Conservation (phyloP, 2,113 vertebrate species). For the Felis catus region F.catus_Fca126_mat1.0 CM031419.1:201745501-201746000, state of each 20-base stretch:
- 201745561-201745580: not conserved
- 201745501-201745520: not conserved
- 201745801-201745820: not conserved
- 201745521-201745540: not conserved
- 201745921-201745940: not conserved
- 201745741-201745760: not conserved
- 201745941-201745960: not conserved
- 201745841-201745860: not conserved
- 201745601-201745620: not conserved
- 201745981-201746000: not conserved
- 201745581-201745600: not conserved
- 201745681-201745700: not conserved
- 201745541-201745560: not conserved
- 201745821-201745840: not conserved
- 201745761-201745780: not conserved
- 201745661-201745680: not conserved
- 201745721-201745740: not conserved
- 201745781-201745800: not conserved
- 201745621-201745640: not conserved
- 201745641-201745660: not conserved
- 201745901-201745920: not conserved
- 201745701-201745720: not conserved
- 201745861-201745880: not conserved
- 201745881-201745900: not conserved
- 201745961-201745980: not conserved